phyloP scores from a whole-genome alignment of 2,113 vertebrate species.

The Pangasianodon gigas region DNA sequence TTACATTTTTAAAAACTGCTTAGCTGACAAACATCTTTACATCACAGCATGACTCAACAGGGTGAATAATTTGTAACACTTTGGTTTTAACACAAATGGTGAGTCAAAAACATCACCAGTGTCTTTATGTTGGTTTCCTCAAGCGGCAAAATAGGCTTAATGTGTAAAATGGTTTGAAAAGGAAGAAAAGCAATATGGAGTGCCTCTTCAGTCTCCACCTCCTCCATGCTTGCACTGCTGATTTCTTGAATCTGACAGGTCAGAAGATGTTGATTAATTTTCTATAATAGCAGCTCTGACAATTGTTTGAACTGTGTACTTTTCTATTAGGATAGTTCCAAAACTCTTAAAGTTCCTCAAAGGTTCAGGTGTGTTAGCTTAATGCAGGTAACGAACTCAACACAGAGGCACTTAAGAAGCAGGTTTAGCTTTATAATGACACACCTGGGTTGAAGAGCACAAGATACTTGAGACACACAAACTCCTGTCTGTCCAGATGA shows the following conservation, averaged over 20 bases:
- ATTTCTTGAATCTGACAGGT: not conserved
- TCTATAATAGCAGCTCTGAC: not conserved
- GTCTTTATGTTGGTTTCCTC: not conserved
- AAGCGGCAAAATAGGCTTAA: not conserved
- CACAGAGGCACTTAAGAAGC: not conserved
- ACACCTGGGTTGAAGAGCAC: conserved; percentile 80
- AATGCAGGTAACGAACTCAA: not conserved
- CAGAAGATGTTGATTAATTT: not conserved
- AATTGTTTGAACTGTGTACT: not conserved
- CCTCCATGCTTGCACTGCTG: not conserved
- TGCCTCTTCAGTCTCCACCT: not conserved
- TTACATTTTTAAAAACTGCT: too few relatives aligned
- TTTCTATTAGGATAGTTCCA: not conserved
- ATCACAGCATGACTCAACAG: not conserved
- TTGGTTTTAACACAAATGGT: not conserved
- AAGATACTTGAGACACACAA: conserved; percentile 79
- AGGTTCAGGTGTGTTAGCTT: not conserved
- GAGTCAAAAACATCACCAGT: not conserved
- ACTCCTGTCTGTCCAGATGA: conserved; percentile 75
- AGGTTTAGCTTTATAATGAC: conserved; percentile 15
- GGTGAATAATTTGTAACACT: not conserved
- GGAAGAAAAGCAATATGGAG: not conserved
- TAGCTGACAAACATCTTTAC: not conserved
- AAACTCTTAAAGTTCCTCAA: not conserved
- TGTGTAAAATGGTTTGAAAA: not conserved